Evolutionary conservation across 2,888 invertebrate genomes (phyloP).

Genomic region (Synanthedon tipuliformis): DNA sequence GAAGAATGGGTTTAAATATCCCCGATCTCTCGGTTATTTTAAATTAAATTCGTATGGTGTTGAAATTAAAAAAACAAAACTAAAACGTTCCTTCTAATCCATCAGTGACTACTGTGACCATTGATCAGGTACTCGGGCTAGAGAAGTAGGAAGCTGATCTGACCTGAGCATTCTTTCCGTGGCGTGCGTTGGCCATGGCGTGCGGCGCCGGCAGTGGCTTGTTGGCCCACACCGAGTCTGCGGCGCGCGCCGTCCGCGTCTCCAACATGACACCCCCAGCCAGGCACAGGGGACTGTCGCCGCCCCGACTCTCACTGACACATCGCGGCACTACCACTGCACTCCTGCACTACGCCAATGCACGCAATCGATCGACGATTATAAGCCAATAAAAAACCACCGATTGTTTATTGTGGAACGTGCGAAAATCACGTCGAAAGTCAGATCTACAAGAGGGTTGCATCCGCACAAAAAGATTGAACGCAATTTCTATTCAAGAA

Average conservation of each 20-base stretch:
- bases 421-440: conserved; percentile 50
- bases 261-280: conserved; percentile 75
- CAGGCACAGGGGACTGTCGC: conserved; percentile 3
- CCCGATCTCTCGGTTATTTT: too few species aligned
- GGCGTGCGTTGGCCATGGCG: conserved; percentile 67
- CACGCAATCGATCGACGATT: conserved; percentile 15
- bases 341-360: conserved; percentile 34
- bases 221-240: conserved; percentile 76
- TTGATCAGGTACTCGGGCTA: too few species aligned
- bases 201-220: conserved; percentile 70
- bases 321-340: conserved; percentile 30
- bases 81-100: too few species aligned
- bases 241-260: conserved; percentile 80
- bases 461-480: neutral
- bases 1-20: too few species aligned
- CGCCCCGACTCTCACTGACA: conserved; percentile 41
- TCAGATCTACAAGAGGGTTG: conserved; percentile 9
- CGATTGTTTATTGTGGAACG: conserved; percentile 45
- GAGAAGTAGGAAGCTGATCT: neutral
- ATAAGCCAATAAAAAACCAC: conserved; percentile 14
- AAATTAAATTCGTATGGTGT: too few species aligned
- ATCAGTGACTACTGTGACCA: too few species aligned
- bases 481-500: neutral
- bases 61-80: too few species aligned
- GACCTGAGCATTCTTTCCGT: conserved; percentile 80